Percentiles rank a stretch among this genome's conserved stretches.
Evolutionary conservation across 2,113 vertebrate genomes (phyloP).

Genomic region (Nannospalax galili): DNA sequence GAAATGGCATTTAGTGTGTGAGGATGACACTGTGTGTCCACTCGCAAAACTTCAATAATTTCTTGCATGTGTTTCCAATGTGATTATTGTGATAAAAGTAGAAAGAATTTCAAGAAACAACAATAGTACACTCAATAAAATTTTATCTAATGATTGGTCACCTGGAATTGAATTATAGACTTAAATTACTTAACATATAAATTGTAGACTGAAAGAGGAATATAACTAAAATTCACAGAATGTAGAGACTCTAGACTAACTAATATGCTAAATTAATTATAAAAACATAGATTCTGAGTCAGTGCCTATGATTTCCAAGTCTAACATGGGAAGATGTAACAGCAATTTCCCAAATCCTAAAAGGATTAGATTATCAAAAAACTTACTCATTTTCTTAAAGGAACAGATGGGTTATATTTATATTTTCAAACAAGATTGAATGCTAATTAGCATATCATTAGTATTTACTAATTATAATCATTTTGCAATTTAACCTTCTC

Average conservation of each 20-base stretch:
- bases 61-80: background rate
- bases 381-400: constrained; percentile 31
- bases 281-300: constrained; percentile 16
- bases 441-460: background rate
- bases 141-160: background rate
- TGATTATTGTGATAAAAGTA: background rate
- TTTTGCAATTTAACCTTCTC: background rate
- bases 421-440: background rate
- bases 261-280: constrained; percentile 28
- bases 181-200: background rate
- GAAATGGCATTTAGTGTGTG: background rate
- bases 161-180: background rate
- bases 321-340: background rate
- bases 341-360: background rate
- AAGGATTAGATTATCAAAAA: background rate
- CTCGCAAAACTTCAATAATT: background rate
- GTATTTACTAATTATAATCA: background rate
- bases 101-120: background rate
- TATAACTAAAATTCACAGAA: constrained; percentile 68
- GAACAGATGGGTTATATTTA: background rate
- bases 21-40: accelerated
- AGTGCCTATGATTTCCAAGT: background rate
- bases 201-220: background rate
- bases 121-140: background rate
- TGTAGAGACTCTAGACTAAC: background rate